Evolutionary conservation across 2,113 vertebrate genomes (phyloP).

Genomic region (Ceratotherium simum): DNA sequence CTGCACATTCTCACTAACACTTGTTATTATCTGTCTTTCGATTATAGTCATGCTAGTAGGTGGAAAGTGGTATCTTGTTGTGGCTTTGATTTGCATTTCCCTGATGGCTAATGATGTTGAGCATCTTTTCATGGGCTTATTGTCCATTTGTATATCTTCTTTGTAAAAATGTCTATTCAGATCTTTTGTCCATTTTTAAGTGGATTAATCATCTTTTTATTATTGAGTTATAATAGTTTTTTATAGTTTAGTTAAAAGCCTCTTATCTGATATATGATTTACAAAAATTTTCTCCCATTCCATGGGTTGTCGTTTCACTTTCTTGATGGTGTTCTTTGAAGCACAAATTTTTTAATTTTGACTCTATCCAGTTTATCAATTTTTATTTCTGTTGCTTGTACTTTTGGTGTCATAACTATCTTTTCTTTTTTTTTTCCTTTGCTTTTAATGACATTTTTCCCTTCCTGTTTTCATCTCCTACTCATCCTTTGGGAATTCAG

Average conservation of each 20-base stretch:
- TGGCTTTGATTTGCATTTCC: neutral
- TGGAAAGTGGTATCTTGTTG: neutral
- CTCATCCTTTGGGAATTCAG: neutral
- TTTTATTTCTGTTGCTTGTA: neutral
- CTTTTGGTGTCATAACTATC: neutral
- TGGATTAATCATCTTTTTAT: neutral
- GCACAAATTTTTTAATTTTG: neutral
- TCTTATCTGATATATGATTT: neutral
- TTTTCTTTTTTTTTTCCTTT: neutral
- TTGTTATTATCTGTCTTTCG: neutral
- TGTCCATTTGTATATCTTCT: neutral
- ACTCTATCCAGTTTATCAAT: neutral
- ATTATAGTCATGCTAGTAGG: too few species aligned
- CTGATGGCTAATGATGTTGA: neutral
- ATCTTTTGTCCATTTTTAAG: neutral
- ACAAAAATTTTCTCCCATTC: neutral
- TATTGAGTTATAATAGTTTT: neutral
- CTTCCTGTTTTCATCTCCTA: neutral
- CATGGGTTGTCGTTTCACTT: neutral
- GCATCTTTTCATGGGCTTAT: neutral
- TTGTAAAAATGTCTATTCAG: neutral
- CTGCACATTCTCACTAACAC: neutral
- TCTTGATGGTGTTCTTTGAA: neutral
- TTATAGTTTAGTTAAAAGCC: neutral
- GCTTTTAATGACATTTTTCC: neutral